Conservation (phyloP, 2,888 invertebrate genomes). For the Dryadula phaetusa region DNA sequence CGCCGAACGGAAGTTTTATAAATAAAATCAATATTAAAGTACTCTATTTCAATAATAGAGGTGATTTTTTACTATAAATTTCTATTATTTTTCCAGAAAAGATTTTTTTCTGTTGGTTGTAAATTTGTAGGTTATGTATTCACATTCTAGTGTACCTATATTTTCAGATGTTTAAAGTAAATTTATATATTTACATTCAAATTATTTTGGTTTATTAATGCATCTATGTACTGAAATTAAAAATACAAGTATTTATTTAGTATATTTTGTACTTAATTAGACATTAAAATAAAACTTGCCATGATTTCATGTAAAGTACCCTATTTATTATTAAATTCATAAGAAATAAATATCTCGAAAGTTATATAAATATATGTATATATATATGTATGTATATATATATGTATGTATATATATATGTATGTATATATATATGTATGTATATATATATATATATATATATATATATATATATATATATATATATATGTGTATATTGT, state of each 20-base stretch:
- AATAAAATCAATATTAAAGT: conserved; percentile 10
- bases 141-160: not conserved
- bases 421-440: too few relatives aligned
- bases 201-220: not conserved
- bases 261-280: not conserved
- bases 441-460: too few relatives aligned
- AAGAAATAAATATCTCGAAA: not conserved
- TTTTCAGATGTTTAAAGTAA: not conserved
- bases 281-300: not conserved
- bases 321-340: not conserved
- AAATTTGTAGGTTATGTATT: conserved; percentile 32
- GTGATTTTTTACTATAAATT: not conserved
- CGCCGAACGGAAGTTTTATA: conserved; percentile 29
- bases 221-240: not conserved
- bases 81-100: not conserved
- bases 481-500: too few relatives aligned
- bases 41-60: not conserved
- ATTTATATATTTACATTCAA: not conserved
- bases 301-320: not conserved
- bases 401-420: too few relatives aligned
- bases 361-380: too few relatives aligned
- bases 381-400: too few relatives aligned
- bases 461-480: too few relatives aligned
- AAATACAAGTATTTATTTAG: not conserved
- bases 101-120: not conserved